Base-by-base conservation (phyloP, 2,113 vertebrate species). In the Podarcis muralis region DNA sequence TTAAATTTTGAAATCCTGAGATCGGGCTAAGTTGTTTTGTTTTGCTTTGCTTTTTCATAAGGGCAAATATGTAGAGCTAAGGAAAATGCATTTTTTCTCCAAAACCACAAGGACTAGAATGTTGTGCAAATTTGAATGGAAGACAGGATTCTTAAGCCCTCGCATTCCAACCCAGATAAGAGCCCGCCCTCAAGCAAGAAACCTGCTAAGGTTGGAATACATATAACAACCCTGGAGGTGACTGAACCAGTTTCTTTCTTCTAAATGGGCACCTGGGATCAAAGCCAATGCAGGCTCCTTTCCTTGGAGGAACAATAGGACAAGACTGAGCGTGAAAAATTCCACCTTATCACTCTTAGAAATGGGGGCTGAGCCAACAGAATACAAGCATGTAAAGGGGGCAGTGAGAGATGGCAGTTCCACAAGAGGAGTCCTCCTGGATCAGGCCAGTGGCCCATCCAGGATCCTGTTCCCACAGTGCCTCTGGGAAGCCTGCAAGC, bases 221-320 rank as follows among this genome's bases (percentile, higher is more conserved):
- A 57, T 40, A 74, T 37, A 69, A 7, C 23, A 12, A 18, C 32
- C 68, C 66, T 27, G 37, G 23, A 2, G 8, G 35, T 23, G 59
- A 68, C 85, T n/a, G 77, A 87, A 74, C 32, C 25, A 74, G 78
- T 87, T 87, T 57, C 66, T 78, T 72, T 30, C 53, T 62, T 37
- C 32, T 71, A 82, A 88, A 66, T 27, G 30, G 35, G 12, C 48
- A 30, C 37, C 57, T 88, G 32, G 53, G 25, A 65, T 40, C 27
- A 65, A 2, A 32, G 53, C 68, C 86, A 62, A 32, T 8, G 22
- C 13, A 2, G n/a, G 30, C 71, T 18, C 35, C 35, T 80, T 43
- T 66, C 35, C 80, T 57, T 32, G 59, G 75, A 76, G 20, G 11
- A 74, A 12, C 23, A 37, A 11, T 40, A 25, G 37, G 9, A 18